Conservation (phyloP, 2,113 vertebrate genomes). For the Helogale parvula region DNA sequence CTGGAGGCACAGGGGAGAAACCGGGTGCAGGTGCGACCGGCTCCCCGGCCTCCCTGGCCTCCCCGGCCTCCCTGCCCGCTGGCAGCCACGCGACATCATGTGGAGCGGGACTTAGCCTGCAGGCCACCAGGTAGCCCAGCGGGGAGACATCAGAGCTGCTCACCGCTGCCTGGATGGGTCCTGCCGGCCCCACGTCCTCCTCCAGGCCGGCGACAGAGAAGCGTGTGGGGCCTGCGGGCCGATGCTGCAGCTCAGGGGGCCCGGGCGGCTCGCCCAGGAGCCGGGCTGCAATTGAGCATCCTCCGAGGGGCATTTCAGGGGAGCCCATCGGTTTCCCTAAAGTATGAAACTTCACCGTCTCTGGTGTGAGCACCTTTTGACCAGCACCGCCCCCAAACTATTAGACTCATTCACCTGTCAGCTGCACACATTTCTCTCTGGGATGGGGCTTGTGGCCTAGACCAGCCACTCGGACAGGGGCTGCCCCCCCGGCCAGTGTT, state of each 20-base stretch:
- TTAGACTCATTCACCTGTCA: rapidly evolving
- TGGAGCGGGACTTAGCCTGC: rapidly evolving
- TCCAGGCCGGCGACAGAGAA: rapidly evolving
- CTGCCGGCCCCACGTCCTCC: rapidly evolving
- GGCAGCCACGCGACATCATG: rapidly evolving
- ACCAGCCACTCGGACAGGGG: rapidly evolving
- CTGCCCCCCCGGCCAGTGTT: no score
- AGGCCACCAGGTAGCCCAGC: rapidly evolving
- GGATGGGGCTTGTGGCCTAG: rapidly evolving
- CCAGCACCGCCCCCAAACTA: rapidly evolving
- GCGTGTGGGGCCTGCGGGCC: rapidly evolving
- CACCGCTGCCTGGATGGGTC: rapidly evolving
- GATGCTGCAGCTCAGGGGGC: rapidly evolving
- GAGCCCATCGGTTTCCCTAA: rapidly evolving
- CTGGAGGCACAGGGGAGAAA: no score
- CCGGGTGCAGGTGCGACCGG: rapidly evolving
- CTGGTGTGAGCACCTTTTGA: rapidly evolving
- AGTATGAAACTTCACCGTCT: rapidly evolving
- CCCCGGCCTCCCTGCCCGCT: background rate
- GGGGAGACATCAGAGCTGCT: background rate
- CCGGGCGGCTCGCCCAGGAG: background rate
- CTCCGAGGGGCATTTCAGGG: rapidly evolving
- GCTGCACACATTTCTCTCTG: rapidly evolving
- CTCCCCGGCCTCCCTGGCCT: rapidly evolving
- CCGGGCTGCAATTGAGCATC: rapidly evolving